Conservation (phyloP, 2,797 vertebrate genomes). For the Malurus splendens region DNA sequence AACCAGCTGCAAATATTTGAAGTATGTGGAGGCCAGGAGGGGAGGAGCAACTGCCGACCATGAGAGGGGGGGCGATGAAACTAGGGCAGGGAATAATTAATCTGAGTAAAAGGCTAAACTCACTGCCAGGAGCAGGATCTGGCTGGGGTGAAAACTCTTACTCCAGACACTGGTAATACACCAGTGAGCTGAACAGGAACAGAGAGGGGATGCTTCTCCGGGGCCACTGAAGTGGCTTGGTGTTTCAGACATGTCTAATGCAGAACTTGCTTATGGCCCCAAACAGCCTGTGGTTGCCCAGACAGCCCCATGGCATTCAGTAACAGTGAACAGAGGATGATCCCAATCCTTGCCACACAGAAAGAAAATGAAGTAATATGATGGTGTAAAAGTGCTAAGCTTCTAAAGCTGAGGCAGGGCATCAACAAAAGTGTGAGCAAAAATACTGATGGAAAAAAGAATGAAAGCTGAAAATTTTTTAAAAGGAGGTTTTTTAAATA, state of each 20-base stretch:
- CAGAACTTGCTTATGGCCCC: not conserved
- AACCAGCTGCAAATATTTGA: conserved; percentile 52
- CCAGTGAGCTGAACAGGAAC: not conserved
- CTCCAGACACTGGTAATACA: not conserved
- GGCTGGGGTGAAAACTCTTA: not conserved
- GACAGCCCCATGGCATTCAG: not conserved
- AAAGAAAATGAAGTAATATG: not conserved
- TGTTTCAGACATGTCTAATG: not conserved
- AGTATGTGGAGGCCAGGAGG: conserved; percentile 17
- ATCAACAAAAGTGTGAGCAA: not conserved
- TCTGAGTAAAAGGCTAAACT: conserved; percentile 18
- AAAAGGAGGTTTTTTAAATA: not conserved
- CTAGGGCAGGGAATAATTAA: conserved; percentile 37
- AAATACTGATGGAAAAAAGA: not conserved
- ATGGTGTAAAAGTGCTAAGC: not conserved
- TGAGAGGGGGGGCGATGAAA: conserved; percentile 3
- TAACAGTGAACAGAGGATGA: not conserved
- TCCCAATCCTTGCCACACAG: not conserved
- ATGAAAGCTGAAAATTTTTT: not conserved
- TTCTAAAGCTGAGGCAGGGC: not conserved
- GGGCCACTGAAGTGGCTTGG: not conserved
- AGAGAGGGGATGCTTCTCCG: not conserved
- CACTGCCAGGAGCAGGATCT: not conserved
- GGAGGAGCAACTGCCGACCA: conserved; percentile 32
- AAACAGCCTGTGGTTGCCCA: not conserved